Base-by-base conservation (phyloP, 92 coral and sea anemone genomes). In the Bergia puertoricense region DNA sequence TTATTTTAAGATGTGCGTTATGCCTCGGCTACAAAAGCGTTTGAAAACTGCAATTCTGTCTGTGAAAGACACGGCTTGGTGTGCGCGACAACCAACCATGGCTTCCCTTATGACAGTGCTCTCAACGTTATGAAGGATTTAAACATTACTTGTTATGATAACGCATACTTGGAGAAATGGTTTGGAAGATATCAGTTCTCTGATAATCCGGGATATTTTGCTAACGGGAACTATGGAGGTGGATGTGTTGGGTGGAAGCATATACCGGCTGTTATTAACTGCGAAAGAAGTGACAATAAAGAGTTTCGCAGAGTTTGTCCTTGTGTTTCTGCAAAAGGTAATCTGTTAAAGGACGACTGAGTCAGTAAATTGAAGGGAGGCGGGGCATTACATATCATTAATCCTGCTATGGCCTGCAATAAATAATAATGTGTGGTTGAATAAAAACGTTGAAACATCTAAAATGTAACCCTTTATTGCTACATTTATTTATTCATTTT, bases 271-370 rank as follows among this genome's bases (percentile, higher is more conserved):
- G 77, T n/a, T 13, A 83, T 83, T 39, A 83, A 83, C 78, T 83
- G 86, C 77, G 45, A 68, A 8, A 69, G 0, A 83, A 83, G 44
- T 15, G 39, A 16, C 4, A 69, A 23, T 22, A 18, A n/a, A 14
- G 86, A 69, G 23, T 20, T 83, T 10, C 77, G 86, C n/a, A 68
- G 86, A 83, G 42, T 83, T 7, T 83, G 86, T 67, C 86, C 86
- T 1, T 83, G 86, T 69, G 57, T 69, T 30, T 5, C 77, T 44
- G 9, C 6, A 15, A 23, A 23, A 83, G 86, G 86, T 83, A 83
- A 68, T 83, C n/a, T 68, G 9, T 50, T 16, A 74, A 20, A 0
- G 16, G 22, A 74, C 11, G 45, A 6, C 4, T 13, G 45, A 75
- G 22, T 2, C 3, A 11, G 59, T 54, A 54, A 54, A 45, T 1